Base-by-base conservation (phyloP, 2,797 vertebrate species). In the Phataginus tetradactyla region DNA sequence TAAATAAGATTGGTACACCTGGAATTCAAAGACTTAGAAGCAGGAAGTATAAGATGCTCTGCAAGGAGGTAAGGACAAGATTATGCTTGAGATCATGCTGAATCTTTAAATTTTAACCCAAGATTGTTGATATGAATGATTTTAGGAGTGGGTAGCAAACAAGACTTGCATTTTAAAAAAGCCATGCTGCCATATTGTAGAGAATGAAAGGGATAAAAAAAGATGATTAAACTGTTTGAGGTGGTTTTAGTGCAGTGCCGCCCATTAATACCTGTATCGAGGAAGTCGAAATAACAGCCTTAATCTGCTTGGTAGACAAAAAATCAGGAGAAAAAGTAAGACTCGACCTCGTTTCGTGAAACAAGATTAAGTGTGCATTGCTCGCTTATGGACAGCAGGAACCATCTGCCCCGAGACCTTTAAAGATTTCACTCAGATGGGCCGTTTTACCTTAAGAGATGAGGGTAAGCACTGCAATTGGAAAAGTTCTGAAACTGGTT, bases 351-450 rank as follows among this genome's bases (percentile, higher is more conserved):
- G 99, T 97, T 99, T 99, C 87, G 99, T 99, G 95, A 99, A 99
- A 98, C 99, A 99, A 99, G 99, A 99, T 99, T 99, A 99, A 98
- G 99, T 99, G 81, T 99, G 99, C 98, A 99, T 99, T 86, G 99
- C 99, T 95, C 99, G 99, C 96, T 99, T 99, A 98, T 99, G 99
- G 98, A 99, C 99, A 69, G 99, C 99, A 91, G 99, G 99, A 92
- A 99, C 99, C 97, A 99, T 99, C 98, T 99, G 99, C 99, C 99
- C 99, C 97, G 99, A 99, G 98, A 99, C 99, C 72, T 99, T 99
- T 99, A 99, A 99, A 99, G 99, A 99, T 81, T 99, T 99, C 98
- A 99, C 99, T 98, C 99, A 99, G 98, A 99, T 99, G 99, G 99
- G 99, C 95, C 99, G 99, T 53, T 99, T 99, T 98, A 99, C 99